Base-by-base conservation (phyloP, 2,113 vertebrate genomes). In the Lethenteron camtschaticum region DNA sequence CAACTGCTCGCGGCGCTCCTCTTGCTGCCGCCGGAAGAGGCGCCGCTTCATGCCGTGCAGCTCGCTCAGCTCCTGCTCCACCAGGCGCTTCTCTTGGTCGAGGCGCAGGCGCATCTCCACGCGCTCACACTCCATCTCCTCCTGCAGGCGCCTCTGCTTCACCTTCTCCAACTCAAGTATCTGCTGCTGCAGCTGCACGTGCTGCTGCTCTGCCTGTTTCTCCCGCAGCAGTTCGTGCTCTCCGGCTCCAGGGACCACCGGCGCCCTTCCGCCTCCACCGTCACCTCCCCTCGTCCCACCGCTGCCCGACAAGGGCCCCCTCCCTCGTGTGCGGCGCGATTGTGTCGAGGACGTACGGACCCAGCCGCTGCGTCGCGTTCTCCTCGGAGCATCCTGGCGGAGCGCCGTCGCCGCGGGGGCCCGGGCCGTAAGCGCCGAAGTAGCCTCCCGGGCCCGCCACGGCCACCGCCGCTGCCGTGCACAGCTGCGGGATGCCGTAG, bases 41-140 rank as follows among this genome's bases (percentile, higher is more conserved):
- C 96, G 94, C 68, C 96, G 94, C 79, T 99, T 99, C 73, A 99
- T 96, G 75, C 82, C 88, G 72, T 96, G 92, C 68, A 99, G 76
- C 76, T 99, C 90, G 74, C 94, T 91, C 75, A 99, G 82, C 74
- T 99, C 94, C 71, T 88, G 84, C 76, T 96, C 91, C 77, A 99
- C 90, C 58, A 99, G 76, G 70, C 95, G 72, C 77, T 99, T 91
- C 75, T 99, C 94, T 75, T 96, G 95, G 77, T 99, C 92, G 20
- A 91, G 79, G 73, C 96, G 90, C 68, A 88, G 79, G 78, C 96
- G 92, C 70, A 99, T 80, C 77, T 96, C 90, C 8, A 90, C 78
- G 0, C 94, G 84, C 71, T 96, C 90, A 74, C 94, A 81, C 75
- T 99, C 94, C 69, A 99, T 84, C 74, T 96, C 94, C 68, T 96